A percentile compares a stretch with the other conserved stretches of the same genome.
Conservation (phyloP, 2,797 vertebrate genomes). For the Pseudomugil tenellus region DNA sequence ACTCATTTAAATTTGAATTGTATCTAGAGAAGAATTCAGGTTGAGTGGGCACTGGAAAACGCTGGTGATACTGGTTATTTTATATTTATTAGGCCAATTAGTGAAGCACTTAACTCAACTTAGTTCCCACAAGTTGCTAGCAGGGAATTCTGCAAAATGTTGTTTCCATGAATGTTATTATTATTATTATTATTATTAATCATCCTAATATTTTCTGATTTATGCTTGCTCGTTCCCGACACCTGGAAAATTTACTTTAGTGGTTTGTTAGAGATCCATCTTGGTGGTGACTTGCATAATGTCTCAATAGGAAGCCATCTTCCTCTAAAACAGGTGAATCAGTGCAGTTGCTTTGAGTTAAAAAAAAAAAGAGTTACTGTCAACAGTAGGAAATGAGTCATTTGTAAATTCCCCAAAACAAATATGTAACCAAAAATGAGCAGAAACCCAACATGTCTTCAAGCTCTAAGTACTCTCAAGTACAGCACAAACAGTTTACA, state of each 20-base stretch:
- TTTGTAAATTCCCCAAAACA: slow-evolving; percentile 5
- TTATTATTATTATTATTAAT: no score
- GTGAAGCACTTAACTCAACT: neutral
- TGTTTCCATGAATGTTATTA: neutral
- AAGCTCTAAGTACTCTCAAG: neutral
- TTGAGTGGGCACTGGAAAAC: slow-evolving; percentile 28
- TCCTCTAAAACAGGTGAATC: neutral
- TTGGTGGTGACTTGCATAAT: neutral
- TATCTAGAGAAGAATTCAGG: neutral
- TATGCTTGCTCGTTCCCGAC: neutral
- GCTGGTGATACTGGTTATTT: slow-evolving; percentile 27
- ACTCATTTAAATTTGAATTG: neutral
- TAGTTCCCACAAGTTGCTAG: neutral
- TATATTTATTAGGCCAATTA: neutral
- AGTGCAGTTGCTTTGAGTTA: neutral
- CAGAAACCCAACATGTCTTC: neutral
- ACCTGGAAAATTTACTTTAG: neutral
- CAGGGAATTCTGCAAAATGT: neutral
- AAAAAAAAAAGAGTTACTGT: slow-evolving; percentile 7
- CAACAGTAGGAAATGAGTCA: slow-evolving; percentile 32
- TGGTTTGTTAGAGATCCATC: neutral
- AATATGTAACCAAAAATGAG: neutral
- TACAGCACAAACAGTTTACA: neutral
- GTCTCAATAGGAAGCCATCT: neutral
- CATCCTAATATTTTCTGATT: neutral